These are phyloP conservation scores for Drosophila parabipectinata DNA, from an alignment of 1,140 invertebrate genomes.

Conservation along the genomic window DNA sequence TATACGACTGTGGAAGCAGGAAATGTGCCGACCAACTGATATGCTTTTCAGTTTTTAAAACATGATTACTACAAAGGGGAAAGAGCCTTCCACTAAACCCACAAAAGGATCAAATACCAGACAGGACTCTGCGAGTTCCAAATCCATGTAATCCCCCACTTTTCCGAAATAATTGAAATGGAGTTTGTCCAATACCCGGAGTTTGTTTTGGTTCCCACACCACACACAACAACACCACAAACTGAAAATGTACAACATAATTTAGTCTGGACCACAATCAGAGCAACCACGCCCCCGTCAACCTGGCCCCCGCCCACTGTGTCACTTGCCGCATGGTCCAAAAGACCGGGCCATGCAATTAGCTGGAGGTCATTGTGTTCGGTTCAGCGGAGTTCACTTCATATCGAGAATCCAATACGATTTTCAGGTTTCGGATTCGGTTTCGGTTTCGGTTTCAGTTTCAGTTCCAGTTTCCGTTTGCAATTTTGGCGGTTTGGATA, in stretches of 20 bases:
- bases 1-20: slow-evolving; percentile 44
- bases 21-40: slow-evolving; percentile 29
- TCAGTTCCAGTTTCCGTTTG: slow-evolving; percentile 36
- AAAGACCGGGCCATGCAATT: slow-evolving; percentile 58
- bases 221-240: no score
- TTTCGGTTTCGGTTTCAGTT: slow-evolving; percentile 11
- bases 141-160: no score
- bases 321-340: slow-evolving; percentile 41
- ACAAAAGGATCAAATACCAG: no score
- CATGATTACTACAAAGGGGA: background rate
- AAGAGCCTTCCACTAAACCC: no score
- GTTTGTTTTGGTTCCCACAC: no score
- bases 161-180: no score
- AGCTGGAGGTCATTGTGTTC: slow-evolving; percentile 72
- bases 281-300: slow-evolving; percentile 3
- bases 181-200: no score
- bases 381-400: slow-evolving; percentile 32
- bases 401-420: slow-evolving; percentile 12
- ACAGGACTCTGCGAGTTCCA: no score
- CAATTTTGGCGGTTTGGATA: slow-evolving; percentile 54
- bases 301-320: background rate
- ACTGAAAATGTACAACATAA: slow-evolving; percentile 43
- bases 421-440: slow-evolving; percentile 10
- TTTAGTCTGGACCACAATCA: slow-evolving; percentile 28
- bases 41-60: slow-evolving; percentile 17